Percentiles rank a stretch among this genome's conserved stretches.
Conservation (phyloP, 1,140 invertebrate genomes). For the Drosophila littoralis region DNA sequence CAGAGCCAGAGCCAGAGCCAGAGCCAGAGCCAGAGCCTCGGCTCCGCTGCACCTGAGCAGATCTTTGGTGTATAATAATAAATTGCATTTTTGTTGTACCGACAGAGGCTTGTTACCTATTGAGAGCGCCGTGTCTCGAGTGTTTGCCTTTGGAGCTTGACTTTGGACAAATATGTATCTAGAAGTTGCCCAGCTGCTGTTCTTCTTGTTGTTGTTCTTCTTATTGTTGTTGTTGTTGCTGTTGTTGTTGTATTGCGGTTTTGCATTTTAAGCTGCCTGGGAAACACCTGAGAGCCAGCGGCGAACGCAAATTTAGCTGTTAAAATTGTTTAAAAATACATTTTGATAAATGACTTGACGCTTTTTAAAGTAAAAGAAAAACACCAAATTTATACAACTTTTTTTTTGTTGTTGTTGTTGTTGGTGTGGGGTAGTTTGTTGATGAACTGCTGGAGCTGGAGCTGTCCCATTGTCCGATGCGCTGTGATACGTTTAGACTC, state of each 20-base stretch:
- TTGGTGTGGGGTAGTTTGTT: conserved; percentile 18
- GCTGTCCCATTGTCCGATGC: conserved; percentile 49
- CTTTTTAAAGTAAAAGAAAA: conserved; percentile 22
- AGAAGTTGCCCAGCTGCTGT: conserved; percentile 7
- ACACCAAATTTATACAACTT: neutral
- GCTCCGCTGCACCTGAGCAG: conserved; percentile 58
- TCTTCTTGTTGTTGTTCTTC: conserved; percentile 15
- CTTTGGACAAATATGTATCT: conserved; percentile 57
- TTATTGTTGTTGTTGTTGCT: conserved; percentile 6
- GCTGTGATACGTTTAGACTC: conserved; percentile 20
- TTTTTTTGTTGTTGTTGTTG: conserved; percentile 2
- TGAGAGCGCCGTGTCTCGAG: conserved; percentile 60
- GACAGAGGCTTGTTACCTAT: conserved; percentile 47
- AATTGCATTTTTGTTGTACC: conserved; percentile 64
- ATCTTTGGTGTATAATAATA: conserved; percentile 60
- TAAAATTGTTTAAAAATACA: conserved; percentile 59
- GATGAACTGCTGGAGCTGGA: conserved; percentile 35
- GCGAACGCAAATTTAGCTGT: conserved; percentile 70
- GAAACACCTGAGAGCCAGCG: conserved; percentile 46
- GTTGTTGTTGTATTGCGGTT: conserved; percentile 38
- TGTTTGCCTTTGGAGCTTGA: conserved; percentile 52
- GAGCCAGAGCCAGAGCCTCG: conserved; percentile 15
- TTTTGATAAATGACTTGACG: conserved; percentile 73
- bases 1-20: conserved; percentile 8
- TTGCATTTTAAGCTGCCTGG: conserved; percentile 70